Evolutionary conservation across 1,140 invertebrate genomes (phyloP).

Genomic region (Sycophila sp.): DNA sequence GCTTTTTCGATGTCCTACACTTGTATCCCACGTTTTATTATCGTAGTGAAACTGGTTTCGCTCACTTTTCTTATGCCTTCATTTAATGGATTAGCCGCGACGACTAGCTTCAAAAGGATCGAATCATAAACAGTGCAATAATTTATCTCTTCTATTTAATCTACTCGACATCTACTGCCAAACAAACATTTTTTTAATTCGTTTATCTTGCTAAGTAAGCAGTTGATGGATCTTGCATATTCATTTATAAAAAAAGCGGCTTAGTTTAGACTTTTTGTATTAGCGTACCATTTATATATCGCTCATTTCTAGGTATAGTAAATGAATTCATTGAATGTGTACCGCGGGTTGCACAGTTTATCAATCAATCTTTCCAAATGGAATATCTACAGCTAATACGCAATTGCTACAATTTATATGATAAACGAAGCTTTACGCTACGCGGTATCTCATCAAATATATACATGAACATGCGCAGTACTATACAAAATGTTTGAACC

Average conservation of each 20-base stretch:
- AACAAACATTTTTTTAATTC: too few species aligned
- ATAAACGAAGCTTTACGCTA: not conserved
- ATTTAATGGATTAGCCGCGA: constrained; percentile 43
- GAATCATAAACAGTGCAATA: constrained; percentile 28
- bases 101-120: constrained; percentile 49
- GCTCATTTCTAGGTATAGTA: constrained; percentile 20
- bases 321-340: constrained; percentile 6
- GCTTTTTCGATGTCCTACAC: constrained; percentile 56
- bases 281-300: not conserved
- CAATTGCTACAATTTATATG: constrained; percentile 16
- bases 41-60: constrained; percentile 39
- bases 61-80: constrained; percentile 19
- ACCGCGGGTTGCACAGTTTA: not conserved
- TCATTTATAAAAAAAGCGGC: too few species aligned
- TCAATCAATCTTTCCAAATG: constrained; percentile 26
- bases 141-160: not conserved
- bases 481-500: constrained; percentile 8
- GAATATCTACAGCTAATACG: constrained; percentile 28
- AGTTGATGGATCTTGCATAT: too few species aligned
- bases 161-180: not conserved
- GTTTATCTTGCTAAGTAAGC: too few species aligned
- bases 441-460: not conserved
- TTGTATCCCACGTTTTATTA: constrained; percentile 39
- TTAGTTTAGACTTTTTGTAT: too few species aligned
- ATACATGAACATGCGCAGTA: constrained; percentile 19